A percentile compares a stretch with the other conserved stretches of the same genome.
Evolutionary conservation across 2,113 vertebrate genomes (phyloP).

Genomic region (Chloropsis hardwickii): DNA sequence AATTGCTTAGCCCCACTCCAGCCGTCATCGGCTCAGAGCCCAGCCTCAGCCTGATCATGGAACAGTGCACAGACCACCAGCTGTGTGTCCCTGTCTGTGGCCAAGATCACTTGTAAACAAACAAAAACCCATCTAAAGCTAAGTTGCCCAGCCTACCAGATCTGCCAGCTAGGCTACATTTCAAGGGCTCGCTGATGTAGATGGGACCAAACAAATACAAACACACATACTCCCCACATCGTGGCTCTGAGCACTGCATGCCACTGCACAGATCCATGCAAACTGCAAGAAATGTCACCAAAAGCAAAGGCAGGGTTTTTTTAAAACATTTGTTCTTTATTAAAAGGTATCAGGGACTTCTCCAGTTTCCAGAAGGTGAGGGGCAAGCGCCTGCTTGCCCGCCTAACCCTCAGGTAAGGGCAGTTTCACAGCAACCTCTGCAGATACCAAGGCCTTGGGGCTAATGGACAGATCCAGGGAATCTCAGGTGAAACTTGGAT

Average conservation of each 20-base stretch:
- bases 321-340: not conserved
- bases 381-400: accelerated
- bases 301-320: not conserved
- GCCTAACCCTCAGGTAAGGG: not conserved
- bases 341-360: not conserved
- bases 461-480: not conserved
- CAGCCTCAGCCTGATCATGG: not conserved
- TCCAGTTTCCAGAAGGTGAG: not conserved
- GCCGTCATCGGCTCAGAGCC: not conserved
- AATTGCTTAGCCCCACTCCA: not conserved
- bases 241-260: not conserved
- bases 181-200: not conserved
- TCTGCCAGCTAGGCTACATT: not conserved
- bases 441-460: not conserved
- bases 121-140: not conserved
- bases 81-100: not conserved
- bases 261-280: not conserved
- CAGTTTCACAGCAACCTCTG: not conserved
- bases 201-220: not conserved
- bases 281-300: not conserved
- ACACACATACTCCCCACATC: accelerated
- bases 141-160: not conserved
- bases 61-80: not conserved
- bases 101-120: conserved; percentile 21
- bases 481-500: not conserved